Evolutionary conservation across 2,888 invertebrate species (phyloP).

Genomic region (Rhamnusium bicolor): DNA sequence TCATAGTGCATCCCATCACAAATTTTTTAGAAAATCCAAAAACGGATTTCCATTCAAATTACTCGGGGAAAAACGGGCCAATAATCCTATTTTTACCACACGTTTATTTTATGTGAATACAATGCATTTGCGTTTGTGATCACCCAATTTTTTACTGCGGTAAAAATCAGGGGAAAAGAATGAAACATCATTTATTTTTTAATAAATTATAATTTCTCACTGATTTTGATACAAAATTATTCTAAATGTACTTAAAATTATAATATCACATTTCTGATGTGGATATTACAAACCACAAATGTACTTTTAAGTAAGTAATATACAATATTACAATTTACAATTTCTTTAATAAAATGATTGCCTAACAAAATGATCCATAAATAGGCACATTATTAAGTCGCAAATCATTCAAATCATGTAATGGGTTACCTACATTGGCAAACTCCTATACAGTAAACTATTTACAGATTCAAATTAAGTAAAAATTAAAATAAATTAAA

Average conservation of each 20-base stretch:
- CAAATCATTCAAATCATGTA: neutral
- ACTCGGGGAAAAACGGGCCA: too few relatives aligned
- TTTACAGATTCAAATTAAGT: constrained; percentile 5
- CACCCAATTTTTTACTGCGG: too few relatives aligned
- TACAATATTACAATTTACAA: constrained; percentile 23
- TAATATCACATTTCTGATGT: constrained; percentile 83
- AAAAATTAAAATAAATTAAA: constrained; percentile 14
- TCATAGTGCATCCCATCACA: too few relatives aligned
- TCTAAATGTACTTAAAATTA: constrained; percentile 48
- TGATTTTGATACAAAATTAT: constrained; percentile 50
- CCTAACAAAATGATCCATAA: constrained; percentile 10
- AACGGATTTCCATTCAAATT: too few relatives aligned
- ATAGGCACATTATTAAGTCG: constrained; percentile 26
- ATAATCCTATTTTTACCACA: too few relatives aligned
- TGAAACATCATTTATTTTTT: constrained; percentile 23
- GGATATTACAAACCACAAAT: constrained; percentile 75
- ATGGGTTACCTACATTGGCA: constrained; percentile 6
- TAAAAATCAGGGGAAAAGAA: too few relatives aligned
- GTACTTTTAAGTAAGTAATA: constrained; percentile 14
- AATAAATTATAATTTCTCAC: constrained; percentile 41
- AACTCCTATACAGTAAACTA: constrained; percentile 6
- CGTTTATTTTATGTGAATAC: too few relatives aligned
- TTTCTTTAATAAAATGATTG: constrained; percentile 11
- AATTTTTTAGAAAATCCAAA: too few relatives aligned
- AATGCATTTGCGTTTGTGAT: too few relatives aligned